These are phyloP conservation scores for Ispidina picta DNA, from an alignment of 2,797 vertebrate species.

Conservation along the genomic window DNA sequence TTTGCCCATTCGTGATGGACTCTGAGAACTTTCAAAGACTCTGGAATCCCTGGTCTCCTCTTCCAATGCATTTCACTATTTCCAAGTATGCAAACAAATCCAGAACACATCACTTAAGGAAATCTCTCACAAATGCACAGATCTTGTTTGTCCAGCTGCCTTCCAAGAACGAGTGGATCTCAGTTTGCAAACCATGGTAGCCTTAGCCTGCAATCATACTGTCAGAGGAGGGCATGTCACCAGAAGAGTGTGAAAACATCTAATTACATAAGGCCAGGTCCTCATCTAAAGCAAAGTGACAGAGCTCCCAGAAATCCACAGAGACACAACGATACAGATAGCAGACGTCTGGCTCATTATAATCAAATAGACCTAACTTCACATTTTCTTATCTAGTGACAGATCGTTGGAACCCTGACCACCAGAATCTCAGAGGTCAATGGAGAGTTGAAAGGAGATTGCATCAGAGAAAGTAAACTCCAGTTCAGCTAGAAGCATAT, in stretches of 20 bases:
- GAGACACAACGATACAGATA: neutral
- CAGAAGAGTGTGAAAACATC: slow-evolving; percentile 41
- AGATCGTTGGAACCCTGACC: slow-evolving; percentile 42
- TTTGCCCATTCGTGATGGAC: neutral
- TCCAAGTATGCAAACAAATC: neutral
- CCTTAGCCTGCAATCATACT: neutral
- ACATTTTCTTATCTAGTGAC: slow-evolving; percentile 27
- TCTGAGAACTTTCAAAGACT: neutral
- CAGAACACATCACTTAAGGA: neutral
- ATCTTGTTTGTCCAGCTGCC: neutral
- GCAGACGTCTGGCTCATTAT: slow-evolving; percentile 13
- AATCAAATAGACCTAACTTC: neutral
- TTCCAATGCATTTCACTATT: neutral
- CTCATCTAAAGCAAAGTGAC: slow-evolving; percentile 45
- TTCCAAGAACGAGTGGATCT: neutral
- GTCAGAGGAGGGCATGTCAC: neutral
- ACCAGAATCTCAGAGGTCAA: neutral
- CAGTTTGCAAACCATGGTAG: neutral
- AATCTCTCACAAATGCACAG: neutral
- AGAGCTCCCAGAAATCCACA: slow-evolving; percentile 18
- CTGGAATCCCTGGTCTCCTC: neutral
- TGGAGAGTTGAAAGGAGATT: neutral
- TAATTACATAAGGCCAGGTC: slow-evolving; percentile 29
- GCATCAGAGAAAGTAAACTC: slow-evolving; percentile 38
- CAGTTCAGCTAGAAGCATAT: slow-evolving; percentile 3